phyloP scores from a whole-genome alignment of 2,888 invertebrate genomes.

The Mesopsocus fuscifrons region DNA sequence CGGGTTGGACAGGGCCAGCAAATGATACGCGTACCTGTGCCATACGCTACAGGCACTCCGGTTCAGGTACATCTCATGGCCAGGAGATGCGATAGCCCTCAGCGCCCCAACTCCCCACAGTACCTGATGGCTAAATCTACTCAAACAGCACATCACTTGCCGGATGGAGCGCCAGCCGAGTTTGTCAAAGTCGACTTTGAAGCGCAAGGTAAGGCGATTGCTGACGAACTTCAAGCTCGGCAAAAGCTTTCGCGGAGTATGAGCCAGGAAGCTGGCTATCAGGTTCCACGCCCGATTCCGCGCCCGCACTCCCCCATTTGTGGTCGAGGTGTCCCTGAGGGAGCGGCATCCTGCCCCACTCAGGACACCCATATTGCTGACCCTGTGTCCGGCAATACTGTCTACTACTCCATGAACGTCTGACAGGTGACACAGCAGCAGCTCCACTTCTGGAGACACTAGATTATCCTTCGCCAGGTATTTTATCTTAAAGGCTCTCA shows the following conservation, averaged over 20 bases:
- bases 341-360: conserved; percentile 31
- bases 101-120: conserved; percentile 23
- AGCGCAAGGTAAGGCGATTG: conserved; percentile 12
- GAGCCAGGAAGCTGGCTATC: conserved; percentile 10
- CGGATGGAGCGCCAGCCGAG: conserved; percentile 10
- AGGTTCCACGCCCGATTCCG: conserved; percentile 14
- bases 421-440: conserved; percentile 28
- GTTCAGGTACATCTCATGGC: conserved; percentile 26
- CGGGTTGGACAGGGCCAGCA: conserved; percentile 24
- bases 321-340: conserved; percentile 55
- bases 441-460: background rate
- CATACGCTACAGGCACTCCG: conserved; percentile 26
- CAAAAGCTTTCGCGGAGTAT: conserved; percentile 4
- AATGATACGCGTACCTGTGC: conserved; percentile 29
- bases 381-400: conserved; percentile 27
- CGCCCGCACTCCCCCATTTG: conserved; percentile 29
- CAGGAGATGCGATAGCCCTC: conserved; percentile 25
- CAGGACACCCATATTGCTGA: conserved; percentile 27
- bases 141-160: conserved; percentile 19
- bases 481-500: too few relatives aligned
- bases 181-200: conserved; percentile 10
- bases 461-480: background rate
- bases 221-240: conserved; percentile 12
- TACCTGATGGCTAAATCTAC: conserved; percentile 24
- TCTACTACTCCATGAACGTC: conserved; percentile 66